Conservation (phyloP, 1,140 invertebrate species). For the Tetramorium parvispinum region DNA sequence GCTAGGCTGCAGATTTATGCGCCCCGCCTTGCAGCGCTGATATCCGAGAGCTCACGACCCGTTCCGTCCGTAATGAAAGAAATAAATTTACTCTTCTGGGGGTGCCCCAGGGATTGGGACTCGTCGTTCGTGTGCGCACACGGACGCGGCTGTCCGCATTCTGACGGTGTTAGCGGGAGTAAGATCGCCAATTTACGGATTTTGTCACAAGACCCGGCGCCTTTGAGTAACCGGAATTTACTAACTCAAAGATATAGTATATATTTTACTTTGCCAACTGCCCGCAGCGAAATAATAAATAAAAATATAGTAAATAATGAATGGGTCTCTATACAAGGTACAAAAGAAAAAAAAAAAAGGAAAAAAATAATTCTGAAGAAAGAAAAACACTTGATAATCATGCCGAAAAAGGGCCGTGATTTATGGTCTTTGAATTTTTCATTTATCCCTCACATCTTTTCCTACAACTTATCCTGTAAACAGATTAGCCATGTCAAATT, state of each 20-base stretch:
- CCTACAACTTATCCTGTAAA: neutral
- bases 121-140: constrained; percentile 62
- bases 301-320: neutral
- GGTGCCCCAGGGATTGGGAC: constrained; percentile 76
- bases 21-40: constrained; percentile 84
- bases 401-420: neutral
- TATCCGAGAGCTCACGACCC: constrained; percentile 85
- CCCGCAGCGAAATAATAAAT: neutral
- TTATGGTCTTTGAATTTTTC: neutral
- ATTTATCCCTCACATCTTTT: neutral
- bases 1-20: constrained; percentile 85
- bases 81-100: constrained; percentile 85
- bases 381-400: neutral
- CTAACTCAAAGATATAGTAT: neutral
- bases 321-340: no score
- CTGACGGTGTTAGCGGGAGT: constrained; percentile 16
- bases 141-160: constrained; percentile 47
- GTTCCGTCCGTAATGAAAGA: constrained; percentile 86
- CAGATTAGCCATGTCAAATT: constrained; percentile 23
- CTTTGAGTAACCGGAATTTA: neutral
- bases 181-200: constrained; percentile 19
- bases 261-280: neutral
- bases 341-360: neutral
- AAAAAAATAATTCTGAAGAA: neutral
- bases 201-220: constrained; percentile 21